Evolutionary conservation across 2,797 vertebrate species (phyloP).

Genomic region (Crenuchus spilurus): DNA sequence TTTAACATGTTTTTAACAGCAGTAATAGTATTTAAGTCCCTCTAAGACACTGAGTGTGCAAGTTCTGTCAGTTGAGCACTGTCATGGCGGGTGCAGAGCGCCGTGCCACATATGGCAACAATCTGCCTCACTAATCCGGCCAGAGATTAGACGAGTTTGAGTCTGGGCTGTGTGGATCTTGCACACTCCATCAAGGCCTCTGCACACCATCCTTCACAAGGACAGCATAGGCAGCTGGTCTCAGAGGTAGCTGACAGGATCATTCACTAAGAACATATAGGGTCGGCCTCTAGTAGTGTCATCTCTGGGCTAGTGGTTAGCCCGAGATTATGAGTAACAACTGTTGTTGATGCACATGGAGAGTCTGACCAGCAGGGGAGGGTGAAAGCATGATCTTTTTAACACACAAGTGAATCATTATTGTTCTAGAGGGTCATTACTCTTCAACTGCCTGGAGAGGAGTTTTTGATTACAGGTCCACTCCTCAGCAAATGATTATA

Average conservation of each 20-base stretch:
- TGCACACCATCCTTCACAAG: slow-evolving; percentile 55
- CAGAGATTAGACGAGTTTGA: slow-evolving; percentile 74
- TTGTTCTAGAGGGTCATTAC: slow-evolving; percentile 19
- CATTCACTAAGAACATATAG: slow-evolving; percentile 60
- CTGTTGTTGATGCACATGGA: slow-evolving; percentile 32
- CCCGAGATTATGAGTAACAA: slow-evolving; percentile 41
- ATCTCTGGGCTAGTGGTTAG: slow-evolving; percentile 31
- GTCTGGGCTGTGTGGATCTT: slow-evolving; percentile 72
- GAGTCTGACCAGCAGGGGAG: background rate
- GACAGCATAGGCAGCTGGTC: slow-evolving; percentile 56
- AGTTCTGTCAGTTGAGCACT: slow-evolving; percentile 72
- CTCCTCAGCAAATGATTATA: background rate
- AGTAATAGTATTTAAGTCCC: slow-evolving; percentile 40
- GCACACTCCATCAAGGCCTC: slow-evolving; percentile 70
- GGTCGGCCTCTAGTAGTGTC: slow-evolving; percentile 53
- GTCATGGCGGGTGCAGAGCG: slow-evolving; percentile 71
- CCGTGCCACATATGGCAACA: slow-evolving; percentile 84
- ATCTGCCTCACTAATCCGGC: slow-evolving; percentile 80
- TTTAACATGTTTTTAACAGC: background rate
- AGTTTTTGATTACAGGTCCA: slow-evolving; percentile 6
- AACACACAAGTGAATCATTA: slow-evolving; percentile 41
- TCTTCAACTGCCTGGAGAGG: slow-evolving; percentile 24
- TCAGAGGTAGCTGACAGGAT: slow-evolving; percentile 61
- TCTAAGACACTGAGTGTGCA: slow-evolving; percentile 65
- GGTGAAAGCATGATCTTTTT: slow-evolving; percentile 12